Evolutionary conservation across 2,797 vertebrate genomes (phyloP), one percentile per base, ranked within the genome.

Genomic region (Gallirallus australis): DNA sequence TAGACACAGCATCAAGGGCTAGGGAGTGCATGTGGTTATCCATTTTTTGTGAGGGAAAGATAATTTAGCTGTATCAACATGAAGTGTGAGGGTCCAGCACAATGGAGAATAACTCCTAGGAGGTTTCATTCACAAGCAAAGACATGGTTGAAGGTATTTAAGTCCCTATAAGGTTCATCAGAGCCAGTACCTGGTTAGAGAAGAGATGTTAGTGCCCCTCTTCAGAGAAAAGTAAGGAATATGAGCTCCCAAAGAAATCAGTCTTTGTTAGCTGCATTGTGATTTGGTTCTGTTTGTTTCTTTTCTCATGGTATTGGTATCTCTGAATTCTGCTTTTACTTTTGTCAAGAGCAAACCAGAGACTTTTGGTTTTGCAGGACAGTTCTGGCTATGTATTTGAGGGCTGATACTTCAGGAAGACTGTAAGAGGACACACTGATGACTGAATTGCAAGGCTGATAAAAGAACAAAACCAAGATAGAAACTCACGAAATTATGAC

Each of bases 21-120:
- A 37, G 15, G 14, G n/a, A 78, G 8, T 3, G 4, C 57, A 15
- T 18, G 30, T n/a, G 37, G 18, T 1, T 0, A 59, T n/a, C 13
- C 11, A 7, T 12, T 79, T 57, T 39, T 57, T 25, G 37, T 15
- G 21, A 57, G 11, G 3, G 11, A 52, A 21, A 37, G 30, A 40
- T 33, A 47, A 64, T 64, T 53, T 20, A 30, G 3, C 16, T 37
- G 13, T 12, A 48, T 40, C 39, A 37, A 16, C 33, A 14, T 15
- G 20, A 35, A 7, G 15, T 53, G 16, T 13, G 6, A 10, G 28
- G 5, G 52, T 21, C 33, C 66, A 45, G 10, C 16, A 24, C 28
- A 40, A 35, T 9, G 31, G 68, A 39, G n/a, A 76, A 53, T 0
- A 12, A 28, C 35, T 59, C 33, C 23, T 45, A 27, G 19, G 17